Conservation (phyloP, 2,113 vertebrate genomes). For the Miniopterus natalensis region DNA sequence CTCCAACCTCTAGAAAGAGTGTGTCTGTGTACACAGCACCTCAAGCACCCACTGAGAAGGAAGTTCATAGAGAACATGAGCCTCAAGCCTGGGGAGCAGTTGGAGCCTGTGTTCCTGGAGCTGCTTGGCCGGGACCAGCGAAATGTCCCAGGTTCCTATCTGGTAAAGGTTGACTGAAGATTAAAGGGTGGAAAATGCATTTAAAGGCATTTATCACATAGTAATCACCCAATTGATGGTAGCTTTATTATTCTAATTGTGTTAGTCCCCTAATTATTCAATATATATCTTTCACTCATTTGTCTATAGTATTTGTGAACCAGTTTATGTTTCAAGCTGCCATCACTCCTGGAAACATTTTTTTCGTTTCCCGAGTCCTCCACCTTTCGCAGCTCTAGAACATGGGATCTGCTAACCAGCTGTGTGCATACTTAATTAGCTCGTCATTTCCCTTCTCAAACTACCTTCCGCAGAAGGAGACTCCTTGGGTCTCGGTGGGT, state of each 20-base stretch:
- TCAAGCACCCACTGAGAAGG: no score
- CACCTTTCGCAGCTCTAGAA: no score
- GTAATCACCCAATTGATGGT: no score
- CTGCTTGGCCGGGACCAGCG: neutral
- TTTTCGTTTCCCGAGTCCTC: neutral
- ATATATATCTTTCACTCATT: neutral
- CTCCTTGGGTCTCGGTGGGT: no score
- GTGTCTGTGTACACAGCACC: rapidly evolving
- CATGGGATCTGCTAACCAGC: neutral
- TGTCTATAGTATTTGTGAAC: neutral
- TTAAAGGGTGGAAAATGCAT: neutral
- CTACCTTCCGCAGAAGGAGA: neutral
- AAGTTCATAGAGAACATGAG: no score
- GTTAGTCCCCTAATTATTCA: neutral
- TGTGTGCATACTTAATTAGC: neutral
- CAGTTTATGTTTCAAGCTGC: neutral
- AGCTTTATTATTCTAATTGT: neutral
- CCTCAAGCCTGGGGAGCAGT: no score
- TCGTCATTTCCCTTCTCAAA: neutral
- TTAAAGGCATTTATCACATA: neutral
- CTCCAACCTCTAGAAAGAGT: no score
- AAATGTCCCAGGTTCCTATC: rapidly evolving
- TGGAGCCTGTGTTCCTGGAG: no score
- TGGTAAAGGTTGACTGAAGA: neutral
- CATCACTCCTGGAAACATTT: neutral